Conservation (phyloP, 2,888 invertebrate species). For the Junonia oenone region DNA sequence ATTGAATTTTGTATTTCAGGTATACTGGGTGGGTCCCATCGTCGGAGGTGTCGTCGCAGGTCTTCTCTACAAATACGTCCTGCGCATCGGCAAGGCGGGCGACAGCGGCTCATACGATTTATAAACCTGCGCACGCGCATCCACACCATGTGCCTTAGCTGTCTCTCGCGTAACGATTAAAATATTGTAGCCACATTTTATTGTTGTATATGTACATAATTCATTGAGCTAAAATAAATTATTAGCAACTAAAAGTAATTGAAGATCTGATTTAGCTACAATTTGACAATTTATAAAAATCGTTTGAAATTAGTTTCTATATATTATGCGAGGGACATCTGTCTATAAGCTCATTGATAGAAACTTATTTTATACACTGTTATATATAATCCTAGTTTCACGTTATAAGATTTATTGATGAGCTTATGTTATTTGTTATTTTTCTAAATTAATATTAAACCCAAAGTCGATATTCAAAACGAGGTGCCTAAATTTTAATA, state of each 20-base stretch:
- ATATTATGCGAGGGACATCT: constrained; percentile 12
- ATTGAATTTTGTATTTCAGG: constrained; percentile 66
- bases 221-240: not conserved
- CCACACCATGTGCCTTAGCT: constrained; percentile 12
- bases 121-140: constrained; percentile 46
- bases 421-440: constrained; percentile 34
- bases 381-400: constrained; percentile 33
- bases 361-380: constrained; percentile 27
- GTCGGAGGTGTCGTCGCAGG: constrained; percentile 87
- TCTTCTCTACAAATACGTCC: constrained; percentile 84
- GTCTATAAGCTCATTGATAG: constrained; percentile 45
- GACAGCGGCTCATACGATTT: constrained; percentile 89
- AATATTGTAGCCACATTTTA: not conserved
- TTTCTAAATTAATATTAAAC: constrained; percentile 10
- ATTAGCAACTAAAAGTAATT: not conserved
- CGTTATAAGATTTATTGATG: constrained; percentile 37
- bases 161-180: constrained; percentile 14
- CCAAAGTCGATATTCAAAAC: constrained; percentile 14
- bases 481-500: constrained; percentile 1
- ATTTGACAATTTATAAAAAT: not conserved
- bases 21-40: constrained; percentile 93
- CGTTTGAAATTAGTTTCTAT: not conserved
- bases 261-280: constrained; percentile 1
- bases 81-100: constrained; percentile 85
- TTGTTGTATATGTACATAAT: not conserved